phyloP scores from a whole-genome alignment of 2,113 vertebrate genomes.

The cattle (Bos taurus) region ARS-UCD2.0 NC_037348.1:12181501-12182000 shows the following conservation, averaged over 20 bases:
- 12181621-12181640: neutral
- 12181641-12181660: neutral
- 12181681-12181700: neutral
- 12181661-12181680: neutral
- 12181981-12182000: neutral
- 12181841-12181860: neutral
- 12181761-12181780: neutral
- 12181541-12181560: neutral
- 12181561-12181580: neutral
- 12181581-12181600: neutral
- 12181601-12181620: neutral
- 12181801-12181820: neutral
- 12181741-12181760: neutral
- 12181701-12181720: no score
- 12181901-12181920: neutral
- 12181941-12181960: neutral
- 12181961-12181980: neutral
- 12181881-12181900: neutral
- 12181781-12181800: neutral
- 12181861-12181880: neutral
- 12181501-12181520: rapidly evolving
- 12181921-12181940: neutral
- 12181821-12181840: neutral
- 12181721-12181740: neutral
- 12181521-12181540: rapidly evolving